Conservation (phyloP, 2,113 vertebrate genomes). For the Notothenia rossii region DNA sequence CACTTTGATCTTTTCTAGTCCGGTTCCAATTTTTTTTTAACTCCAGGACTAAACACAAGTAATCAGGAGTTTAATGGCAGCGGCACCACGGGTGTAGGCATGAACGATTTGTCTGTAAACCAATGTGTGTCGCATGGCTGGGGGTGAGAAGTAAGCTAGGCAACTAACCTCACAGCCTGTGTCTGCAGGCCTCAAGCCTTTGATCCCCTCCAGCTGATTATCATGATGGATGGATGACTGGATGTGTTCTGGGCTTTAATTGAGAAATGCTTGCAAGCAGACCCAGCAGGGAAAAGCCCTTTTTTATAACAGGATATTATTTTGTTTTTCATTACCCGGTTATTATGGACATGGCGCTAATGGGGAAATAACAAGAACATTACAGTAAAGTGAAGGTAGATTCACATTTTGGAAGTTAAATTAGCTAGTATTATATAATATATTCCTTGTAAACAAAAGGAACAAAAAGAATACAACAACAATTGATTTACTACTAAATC, state of each 20-base stretch:
- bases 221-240: constrained; percentile 63
- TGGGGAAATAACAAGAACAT: not conserved
- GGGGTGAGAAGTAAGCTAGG: constrained; percentile 34
- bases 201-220: constrained; percentile 74
- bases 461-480: no score
- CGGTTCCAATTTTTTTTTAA: constrained; percentile 30
- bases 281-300: constrained; percentile 60
- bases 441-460: not conserved
- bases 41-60: constrained; percentile 12
- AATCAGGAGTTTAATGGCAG: constrained; percentile 35
- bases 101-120: constrained; percentile 44
- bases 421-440: not conserved
- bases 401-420: not conserved
- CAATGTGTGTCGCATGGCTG: constrained; percentile 30
- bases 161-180: constrained; percentile 38
- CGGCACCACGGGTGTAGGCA: constrained; percentile 11
- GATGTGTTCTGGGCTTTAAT: constrained; percentile 56
- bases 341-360: constrained; percentile 11
- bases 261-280: constrained; percentile 63
- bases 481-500: no score
- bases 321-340: constrained; percentile 55
- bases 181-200: constrained; percentile 61
- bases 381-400: not conserved
- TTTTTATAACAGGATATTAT: constrained; percentile 63
- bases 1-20: constrained; percentile 43